Evolutionary conservation across 2,888 invertebrate species (phyloP).

Genomic region (Latheticus oryzae): DNA sequence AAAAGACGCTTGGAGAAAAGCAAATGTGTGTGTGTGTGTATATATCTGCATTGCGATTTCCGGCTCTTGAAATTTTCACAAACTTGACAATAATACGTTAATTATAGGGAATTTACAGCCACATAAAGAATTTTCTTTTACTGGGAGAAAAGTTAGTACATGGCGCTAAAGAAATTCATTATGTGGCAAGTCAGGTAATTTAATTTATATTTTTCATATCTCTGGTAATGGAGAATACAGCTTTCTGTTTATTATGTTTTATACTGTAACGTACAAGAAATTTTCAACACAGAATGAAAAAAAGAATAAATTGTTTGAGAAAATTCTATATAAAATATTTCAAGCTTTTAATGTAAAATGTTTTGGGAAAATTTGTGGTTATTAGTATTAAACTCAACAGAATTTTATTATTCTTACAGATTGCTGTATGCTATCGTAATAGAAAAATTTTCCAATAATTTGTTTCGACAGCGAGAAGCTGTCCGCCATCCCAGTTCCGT

Average conservation of each 20-base stretch:
- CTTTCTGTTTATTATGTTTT: conserved; percentile 36
- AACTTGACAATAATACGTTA: conserved; percentile 11
- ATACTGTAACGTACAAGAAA: no score
- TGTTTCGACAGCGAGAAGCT: conserved; percentile 42
- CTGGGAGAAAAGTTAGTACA: conserved; percentile 16
- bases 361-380: no score
- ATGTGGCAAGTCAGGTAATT: conserved; percentile 37
- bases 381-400: no score
- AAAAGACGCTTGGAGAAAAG: conserved; percentile 15
- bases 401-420: conserved; percentile 43
- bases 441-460: conserved; percentile 46
- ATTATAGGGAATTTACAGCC: conserved; percentile 20
- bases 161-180: conserved; percentile 33
- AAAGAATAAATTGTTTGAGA: no score
- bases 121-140: conserved; percentile 33
- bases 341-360: no score
- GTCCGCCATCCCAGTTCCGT: conserved; percentile 41
- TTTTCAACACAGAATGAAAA: no score
- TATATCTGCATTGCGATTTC: conserved; percentile 35
- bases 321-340: no score
- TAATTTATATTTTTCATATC: conserved; percentile 39
- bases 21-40: no score
- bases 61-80: conserved; percentile 8
- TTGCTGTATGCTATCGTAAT: conserved; percentile 36
- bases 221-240: conserved; percentile 29